Conservation (phyloP, 2,888 invertebrate genomes). For the Xiphydria camelus region DNA sequence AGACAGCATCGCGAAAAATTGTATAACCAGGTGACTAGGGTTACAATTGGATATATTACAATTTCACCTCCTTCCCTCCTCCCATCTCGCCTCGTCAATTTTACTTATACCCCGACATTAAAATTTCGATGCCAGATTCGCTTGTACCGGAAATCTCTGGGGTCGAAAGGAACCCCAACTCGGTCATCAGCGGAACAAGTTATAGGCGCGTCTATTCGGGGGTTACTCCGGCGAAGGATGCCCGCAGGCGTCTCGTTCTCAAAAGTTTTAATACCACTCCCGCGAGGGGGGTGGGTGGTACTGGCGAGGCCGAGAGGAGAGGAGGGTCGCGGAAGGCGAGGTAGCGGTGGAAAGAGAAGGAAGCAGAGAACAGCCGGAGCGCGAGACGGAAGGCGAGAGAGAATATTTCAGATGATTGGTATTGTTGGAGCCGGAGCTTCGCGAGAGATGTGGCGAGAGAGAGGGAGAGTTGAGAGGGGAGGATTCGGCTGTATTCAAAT, state of each 20-base stretch:
- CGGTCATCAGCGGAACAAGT: constrained; percentile 17
- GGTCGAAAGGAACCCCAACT: too few relatives aligned
- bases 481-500: constrained; percentile 51
- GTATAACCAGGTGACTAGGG: too few relatives aligned
- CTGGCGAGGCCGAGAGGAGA: constrained; percentile 11
- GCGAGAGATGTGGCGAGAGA: constrained; percentile 20
- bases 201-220: constrained; percentile 20
- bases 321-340: constrained; percentile 13
- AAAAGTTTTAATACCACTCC: constrained; percentile 54
- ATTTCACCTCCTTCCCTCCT: too few relatives aligned
- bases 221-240: constrained; percentile 30
- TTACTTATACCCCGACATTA: too few relatives aligned
- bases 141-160: too few relatives aligned
- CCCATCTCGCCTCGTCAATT: too few relatives aligned
- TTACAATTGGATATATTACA: too few relatives aligned
- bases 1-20: too few relatives aligned
- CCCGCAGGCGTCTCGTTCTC: constrained; percentile 41
- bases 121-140: too few relatives aligned
- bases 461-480: constrained; percentile 36
- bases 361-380: constrained; percentile 43
- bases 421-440: constrained; percentile 12
- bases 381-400: constrained; percentile 15
- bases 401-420: constrained; percentile 16
- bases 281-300: constrained; percentile 38
- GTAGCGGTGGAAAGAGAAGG: background rate